Percentiles rank a stretch among this genome's conserved stretches.
Conservation (phyloP, 2,797 vertebrate species). For the Ispidina picta region DNA sequence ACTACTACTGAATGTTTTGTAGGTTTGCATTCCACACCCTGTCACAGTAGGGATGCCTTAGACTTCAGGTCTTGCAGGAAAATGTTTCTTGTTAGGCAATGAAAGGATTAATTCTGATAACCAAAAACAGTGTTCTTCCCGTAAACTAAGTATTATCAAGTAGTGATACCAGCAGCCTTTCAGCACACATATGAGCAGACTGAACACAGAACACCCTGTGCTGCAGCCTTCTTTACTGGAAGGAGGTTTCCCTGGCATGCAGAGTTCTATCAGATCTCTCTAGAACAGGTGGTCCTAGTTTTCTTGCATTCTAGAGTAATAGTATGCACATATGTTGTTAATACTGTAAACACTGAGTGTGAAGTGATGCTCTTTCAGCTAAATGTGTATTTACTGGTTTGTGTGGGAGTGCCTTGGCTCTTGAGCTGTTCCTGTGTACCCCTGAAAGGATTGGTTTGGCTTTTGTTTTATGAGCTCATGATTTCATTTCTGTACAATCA, state of each 20-base stretch:
- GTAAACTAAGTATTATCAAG: neutral
- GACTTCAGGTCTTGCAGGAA: neutral
- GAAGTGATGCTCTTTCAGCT: neutral
- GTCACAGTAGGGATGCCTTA: neutral
- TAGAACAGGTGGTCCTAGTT: neutral
- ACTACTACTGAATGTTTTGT: neutral
- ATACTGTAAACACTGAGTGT: neutral
- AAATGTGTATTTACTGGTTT: neutral
- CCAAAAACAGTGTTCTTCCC: neutral
- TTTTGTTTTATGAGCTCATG: neutral
- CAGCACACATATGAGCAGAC: neutral
- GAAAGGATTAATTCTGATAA: neutral
- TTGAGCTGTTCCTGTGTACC: neutral
- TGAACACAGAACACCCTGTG: neutral
- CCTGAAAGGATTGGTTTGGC: neutral
- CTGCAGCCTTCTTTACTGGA: neutral
- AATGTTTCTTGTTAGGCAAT: neutral
- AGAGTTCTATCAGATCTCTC: neutral
- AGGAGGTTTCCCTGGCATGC: neutral
- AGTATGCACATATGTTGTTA: rapidly evolving
- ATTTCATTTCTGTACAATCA: neutral
- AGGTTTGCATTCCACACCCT: neutral
- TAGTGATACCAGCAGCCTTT: neutral
- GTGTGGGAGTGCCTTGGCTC: neutral
- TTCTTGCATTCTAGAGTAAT: neutral